phyloP scores from a whole-genome alignment of 2,888 invertebrate species.

The Steinernema scapterisci region DNA sequence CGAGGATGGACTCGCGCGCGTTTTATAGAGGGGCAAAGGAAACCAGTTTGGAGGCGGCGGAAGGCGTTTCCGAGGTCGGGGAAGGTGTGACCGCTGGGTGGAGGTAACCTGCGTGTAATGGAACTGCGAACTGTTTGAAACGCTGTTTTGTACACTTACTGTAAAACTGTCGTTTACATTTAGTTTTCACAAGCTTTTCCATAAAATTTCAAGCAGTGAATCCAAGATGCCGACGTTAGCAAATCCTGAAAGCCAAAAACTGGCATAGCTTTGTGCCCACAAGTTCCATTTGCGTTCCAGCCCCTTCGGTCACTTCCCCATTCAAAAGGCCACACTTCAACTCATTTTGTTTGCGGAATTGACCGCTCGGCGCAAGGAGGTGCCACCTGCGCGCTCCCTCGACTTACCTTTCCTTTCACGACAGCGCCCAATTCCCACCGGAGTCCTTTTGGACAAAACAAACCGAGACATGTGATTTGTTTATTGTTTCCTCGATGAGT shows the following conservation, averaged over 20 bases:
- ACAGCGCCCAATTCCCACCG: not conserved
- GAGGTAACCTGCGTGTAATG: not conserved
- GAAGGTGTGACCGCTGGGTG: not conserved
- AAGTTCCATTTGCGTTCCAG: no score
- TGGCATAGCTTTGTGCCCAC: no score
- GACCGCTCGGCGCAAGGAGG: not conserved
- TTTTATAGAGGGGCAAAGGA: not conserved
- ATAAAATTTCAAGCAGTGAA: no score
- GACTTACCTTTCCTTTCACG: not conserved
- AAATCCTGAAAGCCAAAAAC: no score
- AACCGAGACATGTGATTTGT: not conserved
- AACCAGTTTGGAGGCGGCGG: not conserved
- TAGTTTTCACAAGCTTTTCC: no score
- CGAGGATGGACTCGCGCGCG: not conserved
- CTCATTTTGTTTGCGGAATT: slow-evolving; percentile 10
- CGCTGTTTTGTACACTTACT: not conserved
- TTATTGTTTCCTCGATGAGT: not conserved
- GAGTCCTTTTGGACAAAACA: not conserved
- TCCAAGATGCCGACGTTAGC: no score
- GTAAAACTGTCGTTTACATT: no score
- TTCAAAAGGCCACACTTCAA: not conserved
- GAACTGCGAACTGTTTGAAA: not conserved
- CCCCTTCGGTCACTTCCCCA: no score
- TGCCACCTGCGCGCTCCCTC: not conserved
- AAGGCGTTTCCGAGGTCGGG: not conserved